Evolutionary conservation across 2,113 vertebrate genomes (phyloP).

Genomic region (Gopherus evgoodei): DNA sequence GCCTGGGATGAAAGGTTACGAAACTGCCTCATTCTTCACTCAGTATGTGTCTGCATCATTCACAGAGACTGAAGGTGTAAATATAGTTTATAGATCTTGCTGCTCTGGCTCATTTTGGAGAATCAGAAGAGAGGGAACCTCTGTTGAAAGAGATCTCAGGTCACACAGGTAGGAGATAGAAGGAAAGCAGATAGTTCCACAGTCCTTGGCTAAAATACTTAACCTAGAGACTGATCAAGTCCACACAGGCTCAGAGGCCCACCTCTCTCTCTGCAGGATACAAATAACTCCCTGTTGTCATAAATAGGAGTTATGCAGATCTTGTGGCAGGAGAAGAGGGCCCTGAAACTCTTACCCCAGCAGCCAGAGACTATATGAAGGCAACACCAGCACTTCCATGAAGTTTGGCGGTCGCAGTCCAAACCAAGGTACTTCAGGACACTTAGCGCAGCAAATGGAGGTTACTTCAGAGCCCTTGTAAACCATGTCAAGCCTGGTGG

Average conservation of each 20-base stretch:
- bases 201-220: background rate
- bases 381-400: background rate
- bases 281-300: background rate
- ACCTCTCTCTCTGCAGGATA: background rate
- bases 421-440: background rate
- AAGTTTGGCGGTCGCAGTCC: background rate
- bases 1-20: background rate
- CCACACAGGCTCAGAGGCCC: background rate
- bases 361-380: background rate
- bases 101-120: background rate
- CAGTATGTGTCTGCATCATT: background rate
- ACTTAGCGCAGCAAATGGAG: background rate
- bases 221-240: background rate
- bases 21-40: background rate
- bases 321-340: background rate
- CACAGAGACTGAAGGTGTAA: background rate
- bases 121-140: background rate
- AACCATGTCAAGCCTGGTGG: background rate
- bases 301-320: background rate
- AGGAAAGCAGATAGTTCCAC: background rate
- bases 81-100: background rate
- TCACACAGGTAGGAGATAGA: background rate
- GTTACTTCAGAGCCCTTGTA: background rate
- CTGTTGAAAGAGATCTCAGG: background rate
- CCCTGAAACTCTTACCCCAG: background rate